A percentile compares a stretch with the other conserved stretches of the same genome.
Conservation (phyloP, 2,888 invertebrate genomes). For the Tenodera sinensis region DNA sequence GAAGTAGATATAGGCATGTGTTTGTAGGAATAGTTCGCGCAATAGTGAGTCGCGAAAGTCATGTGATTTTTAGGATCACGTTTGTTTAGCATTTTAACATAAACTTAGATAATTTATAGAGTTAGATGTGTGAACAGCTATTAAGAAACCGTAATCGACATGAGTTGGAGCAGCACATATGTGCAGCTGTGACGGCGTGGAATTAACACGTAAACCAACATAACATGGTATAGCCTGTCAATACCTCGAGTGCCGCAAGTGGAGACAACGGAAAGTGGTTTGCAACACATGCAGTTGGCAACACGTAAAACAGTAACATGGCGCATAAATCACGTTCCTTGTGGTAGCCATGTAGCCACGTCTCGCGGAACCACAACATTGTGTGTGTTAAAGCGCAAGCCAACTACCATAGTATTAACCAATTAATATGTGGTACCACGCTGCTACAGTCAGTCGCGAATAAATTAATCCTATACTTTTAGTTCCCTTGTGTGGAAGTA, state of each 20-base stretch:
- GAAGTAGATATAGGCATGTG: too few relatives aligned
- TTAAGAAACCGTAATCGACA: too few relatives aligned
- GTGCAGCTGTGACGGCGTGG: background rate
- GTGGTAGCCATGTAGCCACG: background rate
- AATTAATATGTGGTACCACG: slow-evolving; percentile 10
- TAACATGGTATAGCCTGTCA: background rate
- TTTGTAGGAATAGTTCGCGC: too few relatives aligned
- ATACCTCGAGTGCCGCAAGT: background rate
- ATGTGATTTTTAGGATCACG: too few relatives aligned
- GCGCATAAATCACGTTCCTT: background rate
- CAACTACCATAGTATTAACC: background rate
- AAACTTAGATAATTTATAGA: too few relatives aligned
- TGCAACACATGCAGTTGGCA: background rate
- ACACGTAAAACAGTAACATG: background rate
- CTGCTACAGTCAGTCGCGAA: too few relatives aligned
- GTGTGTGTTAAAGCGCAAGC: background rate
- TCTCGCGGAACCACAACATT: background rate
- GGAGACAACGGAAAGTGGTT: background rate
- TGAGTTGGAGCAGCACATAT: too few relatives aligned
- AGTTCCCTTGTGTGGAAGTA: too few relatives aligned
- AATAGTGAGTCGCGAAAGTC: too few relatives aligned
- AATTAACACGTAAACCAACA: background rate
- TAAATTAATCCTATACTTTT: too few relatives aligned
- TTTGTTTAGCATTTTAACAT: too few relatives aligned
- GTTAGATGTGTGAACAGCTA: too few relatives aligned